A percentile compares a stretch with the other conserved stretches of the same genome.
Evolutionary conservation across 1,140 invertebrate genomes (phyloP).

Genomic region (Aphis craccivora): DNA sequence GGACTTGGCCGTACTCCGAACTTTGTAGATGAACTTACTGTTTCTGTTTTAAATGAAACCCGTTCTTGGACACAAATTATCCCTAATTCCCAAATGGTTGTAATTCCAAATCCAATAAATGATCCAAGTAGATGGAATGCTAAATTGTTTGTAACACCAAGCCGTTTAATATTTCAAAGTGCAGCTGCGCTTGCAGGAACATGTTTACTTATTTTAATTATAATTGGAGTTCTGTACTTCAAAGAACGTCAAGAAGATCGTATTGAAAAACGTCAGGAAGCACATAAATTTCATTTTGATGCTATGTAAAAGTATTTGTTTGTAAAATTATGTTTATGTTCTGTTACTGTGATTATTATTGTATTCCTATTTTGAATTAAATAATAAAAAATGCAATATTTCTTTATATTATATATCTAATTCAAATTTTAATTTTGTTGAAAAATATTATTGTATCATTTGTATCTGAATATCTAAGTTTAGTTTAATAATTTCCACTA

Average conservation of each 20-base stretch:
- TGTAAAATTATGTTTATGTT: constrained; percentile 42
- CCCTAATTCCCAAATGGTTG: constrained; percentile 96
- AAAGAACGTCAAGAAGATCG: constrained; percentile 92
- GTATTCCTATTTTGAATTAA: constrained; percentile 24
- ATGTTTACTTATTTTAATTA: constrained; percentile 82
- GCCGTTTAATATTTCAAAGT: constrained; percentile 90
- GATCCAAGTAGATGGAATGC: constrained; percentile 86
- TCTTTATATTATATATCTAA: background rate
- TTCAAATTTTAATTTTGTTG: background rate
- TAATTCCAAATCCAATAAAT: constrained; percentile 86
- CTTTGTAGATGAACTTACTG: constrained; percentile 90
- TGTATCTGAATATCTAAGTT: background rate
- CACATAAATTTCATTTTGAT: constrained; percentile 85
- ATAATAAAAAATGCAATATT: background rate
- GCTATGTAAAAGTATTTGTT: constrained; percentile 69
- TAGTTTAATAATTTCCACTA: background rate
- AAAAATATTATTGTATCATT: background rate
- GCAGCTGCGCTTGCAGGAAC: constrained; percentile 87
- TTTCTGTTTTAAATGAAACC: constrained; percentile 76
- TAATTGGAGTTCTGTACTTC: constrained; percentile 89
- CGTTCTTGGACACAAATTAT: constrained; percentile 92
- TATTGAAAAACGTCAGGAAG: constrained; percentile 85
- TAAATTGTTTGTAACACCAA: constrained; percentile 95
- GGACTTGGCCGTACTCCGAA: constrained; percentile 96
- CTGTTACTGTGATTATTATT: constrained; percentile 41